These are phyloP conservation scores for Tenebrosternarchus preto DNA, from an alignment of 2,113 vertebrate genomes.

Conservation along the genomic window DNA sequence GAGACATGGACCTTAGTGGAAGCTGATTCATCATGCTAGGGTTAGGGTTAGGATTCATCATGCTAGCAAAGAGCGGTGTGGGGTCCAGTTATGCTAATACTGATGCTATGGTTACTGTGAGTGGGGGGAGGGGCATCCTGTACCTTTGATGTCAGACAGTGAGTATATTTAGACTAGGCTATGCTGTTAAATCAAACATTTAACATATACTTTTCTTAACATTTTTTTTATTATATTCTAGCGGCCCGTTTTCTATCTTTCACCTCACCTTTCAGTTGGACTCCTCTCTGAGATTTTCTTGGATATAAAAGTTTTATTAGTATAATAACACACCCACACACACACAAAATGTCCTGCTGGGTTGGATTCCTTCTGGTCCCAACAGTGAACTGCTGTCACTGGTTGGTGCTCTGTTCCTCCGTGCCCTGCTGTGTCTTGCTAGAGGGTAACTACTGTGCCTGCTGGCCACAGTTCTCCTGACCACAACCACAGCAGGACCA, in stretches of 20 bases:
- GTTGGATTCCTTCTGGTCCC: conserved; percentile 26
- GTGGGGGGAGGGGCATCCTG: conserved; percentile 59
- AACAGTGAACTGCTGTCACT: conserved; percentile 14
- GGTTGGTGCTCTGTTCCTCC: conserved; percentile 22
- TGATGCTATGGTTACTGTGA: conserved; percentile 68
- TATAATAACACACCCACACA: too few relatives aligned
- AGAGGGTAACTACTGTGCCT: conserved; percentile 38
- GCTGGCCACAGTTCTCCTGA: conserved; percentile 27
- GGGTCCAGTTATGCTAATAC: conserved; percentile 81
- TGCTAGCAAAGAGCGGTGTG: conserved; percentile 75
- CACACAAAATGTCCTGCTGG: too few relatives aligned
- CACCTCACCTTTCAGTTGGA: too few relatives aligned
- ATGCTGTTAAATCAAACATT: conserved; percentile 60
- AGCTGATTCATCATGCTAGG: conserved; percentile 72
- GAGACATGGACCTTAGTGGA: conserved; percentile 69
- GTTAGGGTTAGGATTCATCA: too few relatives aligned
- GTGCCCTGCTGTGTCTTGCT: conserved; percentile 50
- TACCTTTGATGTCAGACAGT: conserved; percentile 73
- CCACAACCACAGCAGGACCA: conserved; percentile 10
- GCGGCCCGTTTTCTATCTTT: too few relatives aligned
- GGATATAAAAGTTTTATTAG: too few relatives aligned
- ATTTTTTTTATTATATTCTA: not conserved
- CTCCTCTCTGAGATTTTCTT: too few relatives aligned
- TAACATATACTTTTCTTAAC: conserved; percentile 67
- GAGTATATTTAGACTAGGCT: conserved; percentile 62